A percentile compares a stretch with the other conserved stretches of the same genome.
Conservation (phyloP, 1,140 invertebrate species). For the Aphelinus atriplicis region DNA sequence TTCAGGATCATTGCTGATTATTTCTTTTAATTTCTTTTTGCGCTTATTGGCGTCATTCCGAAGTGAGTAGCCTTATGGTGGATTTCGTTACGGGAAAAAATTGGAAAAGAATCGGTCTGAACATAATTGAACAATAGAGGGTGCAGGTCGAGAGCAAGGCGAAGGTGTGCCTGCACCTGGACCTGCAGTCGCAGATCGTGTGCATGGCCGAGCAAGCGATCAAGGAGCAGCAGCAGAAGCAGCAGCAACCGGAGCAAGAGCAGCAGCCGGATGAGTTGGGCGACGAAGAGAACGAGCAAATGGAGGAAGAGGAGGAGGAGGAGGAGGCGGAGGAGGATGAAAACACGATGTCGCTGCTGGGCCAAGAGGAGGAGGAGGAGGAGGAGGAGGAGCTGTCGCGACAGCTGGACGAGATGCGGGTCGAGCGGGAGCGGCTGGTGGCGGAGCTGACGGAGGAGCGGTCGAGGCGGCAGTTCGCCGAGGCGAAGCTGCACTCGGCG, state of each 20-base stretch:
- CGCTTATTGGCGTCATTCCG: too few species aligned
- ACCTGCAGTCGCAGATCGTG: constrained; percentile 53
- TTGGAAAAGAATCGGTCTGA: too few species aligned
- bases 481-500: constrained; percentile 51
- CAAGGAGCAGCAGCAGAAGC: background rate
- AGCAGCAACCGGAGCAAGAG: constrained; percentile 6
- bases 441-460: constrained; percentile 53
- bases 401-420: constrained; percentile 14
- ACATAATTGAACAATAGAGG: too few species aligned
- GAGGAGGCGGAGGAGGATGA: constrained; percentile 9
- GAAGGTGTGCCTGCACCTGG: constrained; percentile 50
- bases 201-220: constrained; percentile 24
- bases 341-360: background rate
- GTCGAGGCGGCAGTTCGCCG: constrained; percentile 49
- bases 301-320: background rate
- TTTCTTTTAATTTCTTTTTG: too few species aligned
- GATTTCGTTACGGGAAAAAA: too few species aligned
- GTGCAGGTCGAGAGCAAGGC: background rate
- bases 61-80: too few species aligned
- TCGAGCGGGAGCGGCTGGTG: constrained; percentile 45
- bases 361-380: background rate
- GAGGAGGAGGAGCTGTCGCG: constrained; percentile 14
- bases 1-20: too few species aligned
- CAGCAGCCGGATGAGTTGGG: background rate
- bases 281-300: constrained; percentile 8